Base-by-base conservation (phyloP, 2,797 vertebrate species). In the Bradypus variegatus region DNA sequence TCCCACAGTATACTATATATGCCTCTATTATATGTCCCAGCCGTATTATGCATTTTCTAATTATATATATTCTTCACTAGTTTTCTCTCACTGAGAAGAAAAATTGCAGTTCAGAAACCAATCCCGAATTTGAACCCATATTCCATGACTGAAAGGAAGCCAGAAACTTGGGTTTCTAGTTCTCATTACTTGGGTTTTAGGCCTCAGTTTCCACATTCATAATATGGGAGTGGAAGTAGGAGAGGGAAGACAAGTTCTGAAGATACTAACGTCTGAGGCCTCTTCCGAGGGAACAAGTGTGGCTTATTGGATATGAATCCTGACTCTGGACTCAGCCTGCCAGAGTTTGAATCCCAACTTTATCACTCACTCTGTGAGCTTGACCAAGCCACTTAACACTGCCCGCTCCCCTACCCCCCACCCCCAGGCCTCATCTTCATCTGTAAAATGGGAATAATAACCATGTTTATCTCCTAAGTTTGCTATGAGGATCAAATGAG, bases 221-320 rank as follows among this genome's bases (percentile, higher is more conserved):
- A 65, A 76, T 87, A 65, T 48, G n/a, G 45, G 36, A 3, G 1
- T 58, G 18, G 8, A 77, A 19, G 21, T 58, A 58, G 21, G 58
- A 58, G 58, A 58, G 31, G 23, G 82, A 80, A 93, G 60, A 83
- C n/a, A 88, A 92, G 38, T 23, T 62, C 84, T 92, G 72, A 86
- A 92, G 62, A 82, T 53, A 75, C 58, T 82, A 62, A 78, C 23
- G 23, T 60, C 33, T 81, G 60, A 73, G 11, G 7, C 18, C 23
- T 75, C 72, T 67, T 73, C n/a, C 80, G 55, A 33, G 13, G n/a
- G 23, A 86, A 58, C n/a, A 60, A 62, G 13, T 55, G 5, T 36
- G 88, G 29, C 53, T 72, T 27, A 58, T 23, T 55, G 81, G 73
- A 73, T 76, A 33, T 9, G 45, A 64, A 72, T 45, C 4, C 16